Conservation (phyloP, 2,113 vertebrate genomes). For the Nyctibius bracteatus region DNA sequence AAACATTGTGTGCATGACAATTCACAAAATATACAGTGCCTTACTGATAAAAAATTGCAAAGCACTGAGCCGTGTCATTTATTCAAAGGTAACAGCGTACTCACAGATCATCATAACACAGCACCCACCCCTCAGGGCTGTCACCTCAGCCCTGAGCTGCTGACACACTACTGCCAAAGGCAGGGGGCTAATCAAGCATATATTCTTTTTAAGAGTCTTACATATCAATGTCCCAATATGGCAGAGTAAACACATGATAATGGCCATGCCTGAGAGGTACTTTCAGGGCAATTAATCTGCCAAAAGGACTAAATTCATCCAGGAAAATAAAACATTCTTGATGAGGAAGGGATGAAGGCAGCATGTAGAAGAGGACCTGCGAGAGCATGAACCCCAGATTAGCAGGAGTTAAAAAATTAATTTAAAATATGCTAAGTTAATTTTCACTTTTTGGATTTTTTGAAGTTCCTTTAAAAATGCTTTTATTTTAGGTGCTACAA, state of each 20-base stretch:
- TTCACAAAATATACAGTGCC: neutral
- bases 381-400: neutral
- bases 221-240: neutral
- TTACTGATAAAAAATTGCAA: neutral
- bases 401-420: neutral
- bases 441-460: neutral
- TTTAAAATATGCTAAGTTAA: neutral
- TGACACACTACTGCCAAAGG: neutral
- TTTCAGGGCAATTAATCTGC: fast-evolving
- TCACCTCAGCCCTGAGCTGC: neutral
- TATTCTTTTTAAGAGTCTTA: neutral
- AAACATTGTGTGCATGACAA: neutral
- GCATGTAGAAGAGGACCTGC: neutral
- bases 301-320: neutral
- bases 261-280: neutral
- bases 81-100: neutral
- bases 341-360: neutral
- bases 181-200: neutral
- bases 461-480: neutral
- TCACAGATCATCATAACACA: fast-evolving
- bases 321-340: neutral
- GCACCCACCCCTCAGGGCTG: neutral
- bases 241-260: neutral
- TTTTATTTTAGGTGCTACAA: neutral
- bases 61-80: neutral